Conservation (phyloP, 2,888 invertebrate species). For the Augochlorella aurata region DNA sequence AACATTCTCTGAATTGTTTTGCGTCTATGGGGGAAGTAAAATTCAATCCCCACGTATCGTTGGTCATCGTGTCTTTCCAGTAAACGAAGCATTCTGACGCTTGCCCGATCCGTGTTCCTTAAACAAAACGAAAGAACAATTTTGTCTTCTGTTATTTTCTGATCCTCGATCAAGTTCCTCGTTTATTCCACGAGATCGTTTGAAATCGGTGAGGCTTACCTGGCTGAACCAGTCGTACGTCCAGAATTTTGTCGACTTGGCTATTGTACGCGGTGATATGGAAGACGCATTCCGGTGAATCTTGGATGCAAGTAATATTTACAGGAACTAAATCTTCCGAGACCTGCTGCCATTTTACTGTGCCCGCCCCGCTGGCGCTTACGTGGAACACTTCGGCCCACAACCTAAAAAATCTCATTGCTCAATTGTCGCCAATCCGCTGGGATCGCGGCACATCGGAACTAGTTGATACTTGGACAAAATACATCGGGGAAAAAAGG, state of each 20-base stretch:
- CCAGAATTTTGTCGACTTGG: conserved; percentile 98
- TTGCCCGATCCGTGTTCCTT: conserved; percentile 97
- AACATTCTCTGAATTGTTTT: conserved; percentile 97
- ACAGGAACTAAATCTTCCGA: conserved; percentile 99
- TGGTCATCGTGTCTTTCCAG: conserved; percentile 98
- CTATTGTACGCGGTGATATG: conserved; percentile 99
- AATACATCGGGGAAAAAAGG: background rate
- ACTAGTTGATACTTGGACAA: background rate
- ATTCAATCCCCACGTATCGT: conserved; percentile 99
- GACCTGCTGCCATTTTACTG: conserved; percentile 98
- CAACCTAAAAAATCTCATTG: conserved; percentile 86
- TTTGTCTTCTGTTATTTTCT: background rate
- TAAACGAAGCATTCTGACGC: conserved; percentile 99
- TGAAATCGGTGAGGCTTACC: conserved; percentile 84
- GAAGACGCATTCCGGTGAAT: conserved; percentile 97
- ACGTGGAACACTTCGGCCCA: conserved; percentile 99
- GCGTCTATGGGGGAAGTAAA: conserved; percentile 99
- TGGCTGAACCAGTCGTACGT: conserved; percentile 97
- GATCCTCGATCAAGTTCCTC: no score
- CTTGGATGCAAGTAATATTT: conserved; percentile 98
- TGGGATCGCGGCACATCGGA: conserved; percentile 16
- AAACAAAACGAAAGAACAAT: conserved; percentile 30
- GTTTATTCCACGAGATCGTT: background rate
- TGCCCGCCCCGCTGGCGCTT: conserved; percentile 94
- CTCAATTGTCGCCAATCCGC: conserved; percentile 30